Evolutionary conservation across 2,113 vertebrate genomes (phyloP), one percentile per base, ranked within the genome.

Genomic region (Notiomystis cincta): DNA sequence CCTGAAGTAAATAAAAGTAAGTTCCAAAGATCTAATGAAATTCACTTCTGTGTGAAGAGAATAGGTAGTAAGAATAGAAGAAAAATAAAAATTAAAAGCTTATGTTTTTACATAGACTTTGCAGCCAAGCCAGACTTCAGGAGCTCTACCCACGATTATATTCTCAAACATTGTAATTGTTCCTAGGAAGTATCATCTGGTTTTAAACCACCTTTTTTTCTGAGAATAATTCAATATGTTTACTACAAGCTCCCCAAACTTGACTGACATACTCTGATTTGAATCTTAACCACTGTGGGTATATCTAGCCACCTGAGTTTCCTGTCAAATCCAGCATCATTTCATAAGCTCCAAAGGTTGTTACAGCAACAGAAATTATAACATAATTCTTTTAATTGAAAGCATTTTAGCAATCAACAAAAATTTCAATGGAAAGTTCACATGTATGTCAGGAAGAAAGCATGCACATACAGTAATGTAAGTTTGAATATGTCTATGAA

Each of bases 381-480:
- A 35, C 1, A 18, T 18, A 58, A 48, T 3, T 10, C 22, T 31
- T 90, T 79, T 64, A 82, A 72, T 2, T 78, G 42, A 84, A 89
- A 73, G 21, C 3, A 38, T 54, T 60, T 38, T 17, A 62, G 25
- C 10, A 64, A 50, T 64, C 31, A 80, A 54, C 19, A 73, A 71
- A 62, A 78, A n/a, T 53, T 60, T 51, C 13, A 3, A 69, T 3
- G 10, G 30, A 23, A 69, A 45, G 3, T 42, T 87, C 14, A 40
- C 0, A 0, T 14, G 6, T 25, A 51, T 1, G 0, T 35, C 48
- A 87, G 40, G 40, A 72, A 87, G 54, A 87, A 84, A 65, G 6
- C 11, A 61, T 25, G 11, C 3, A 12, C 18, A 10, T 50, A 21
- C 1, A 56, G 4, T 13, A 60, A 35, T 13, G 20, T 15, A 56